Conservation (phyloP, 2,113 vertebrate species). For the Mobula hypostoma region DNA sequence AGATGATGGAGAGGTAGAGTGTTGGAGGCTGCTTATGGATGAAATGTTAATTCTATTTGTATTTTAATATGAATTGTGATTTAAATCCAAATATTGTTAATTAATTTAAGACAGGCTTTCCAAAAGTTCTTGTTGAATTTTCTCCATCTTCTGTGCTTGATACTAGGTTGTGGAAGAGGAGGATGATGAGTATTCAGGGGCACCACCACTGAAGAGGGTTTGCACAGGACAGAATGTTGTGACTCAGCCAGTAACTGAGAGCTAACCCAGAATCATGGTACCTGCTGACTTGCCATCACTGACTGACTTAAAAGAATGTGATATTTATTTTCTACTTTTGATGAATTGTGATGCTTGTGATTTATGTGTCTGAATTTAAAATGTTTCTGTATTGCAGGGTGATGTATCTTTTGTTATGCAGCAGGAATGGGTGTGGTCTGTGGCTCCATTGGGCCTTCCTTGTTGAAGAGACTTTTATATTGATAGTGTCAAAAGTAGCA, state of each 20-base stretch:
- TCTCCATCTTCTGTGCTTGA: conserved; percentile 30
- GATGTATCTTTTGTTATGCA: conserved; percentile 30
- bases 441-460: conserved; percentile 28
- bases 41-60: background rate
- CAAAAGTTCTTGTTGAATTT: background rate
- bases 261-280: conserved; percentile 58
- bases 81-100: background rate
- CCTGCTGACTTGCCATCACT: conserved; percentile 30
- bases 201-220: conserved; percentile 84
- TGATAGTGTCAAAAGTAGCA: conserved; percentile 33
- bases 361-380: background rate
- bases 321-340: conserved; percentile 34
- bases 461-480: conserved; percentile 27
- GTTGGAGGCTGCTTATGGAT: background rate
- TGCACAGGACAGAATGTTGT: conserved; percentile 72
- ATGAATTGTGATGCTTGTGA: conserved; percentile 26
- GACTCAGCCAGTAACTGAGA: conserved; percentile 61
- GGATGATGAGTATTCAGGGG: conserved; percentile 61
- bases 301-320: conserved; percentile 25
- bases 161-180: conserved; percentile 65
- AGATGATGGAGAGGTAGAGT: background rate
- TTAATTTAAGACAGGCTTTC: background rate
- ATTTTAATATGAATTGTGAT: background rate
- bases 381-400: conserved; percentile 31
- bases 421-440: background rate